A percentile compares a stretch with the other conserved stretches of the same genome.
These are phyloP conservation scores for Colaptes auratus DNA, from an alignment of 2,113 vertebrate species.

Conservation along the genomic window DNA sequence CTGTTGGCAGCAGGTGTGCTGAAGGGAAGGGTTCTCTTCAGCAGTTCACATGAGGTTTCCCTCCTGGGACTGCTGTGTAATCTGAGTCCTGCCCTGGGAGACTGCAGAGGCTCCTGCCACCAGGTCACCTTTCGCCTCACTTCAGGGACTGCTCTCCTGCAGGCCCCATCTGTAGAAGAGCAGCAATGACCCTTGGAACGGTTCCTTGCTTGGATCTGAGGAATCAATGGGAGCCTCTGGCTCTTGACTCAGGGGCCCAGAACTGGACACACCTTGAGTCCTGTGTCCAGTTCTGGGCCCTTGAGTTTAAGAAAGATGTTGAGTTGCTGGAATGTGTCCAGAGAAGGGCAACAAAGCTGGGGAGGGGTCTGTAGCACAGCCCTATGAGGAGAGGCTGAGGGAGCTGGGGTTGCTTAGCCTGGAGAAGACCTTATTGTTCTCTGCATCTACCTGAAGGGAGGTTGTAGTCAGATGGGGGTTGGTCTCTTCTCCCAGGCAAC, in stretches of 20 bases:
- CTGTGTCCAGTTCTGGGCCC: no score
- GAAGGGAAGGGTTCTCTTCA: rapidly evolving
- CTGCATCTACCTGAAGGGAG: no score
- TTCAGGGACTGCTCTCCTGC: background rate
- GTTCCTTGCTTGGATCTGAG: background rate
- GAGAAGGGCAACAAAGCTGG: no score
- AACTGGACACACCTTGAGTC: no score
- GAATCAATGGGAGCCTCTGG: background rate
- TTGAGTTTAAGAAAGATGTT: no score
- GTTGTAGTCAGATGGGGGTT: no score
- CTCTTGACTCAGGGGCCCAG: background rate
- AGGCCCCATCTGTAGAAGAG: background rate
- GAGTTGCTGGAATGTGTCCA: no score
- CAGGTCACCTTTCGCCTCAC: background rate
- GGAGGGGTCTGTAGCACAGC: no score
- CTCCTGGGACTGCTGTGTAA: rapidly evolving
- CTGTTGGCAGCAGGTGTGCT: background rate
- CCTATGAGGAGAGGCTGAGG: no score
- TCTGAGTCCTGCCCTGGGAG: background rate
- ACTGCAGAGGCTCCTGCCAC: background rate
- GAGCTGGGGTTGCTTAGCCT: no score
- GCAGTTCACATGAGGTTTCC: background rate
- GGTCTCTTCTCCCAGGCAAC: no score
- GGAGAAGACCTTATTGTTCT: no score
- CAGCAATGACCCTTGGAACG: rapidly evolving